Evolutionary conservation across 2,113 vertebrate species (phyloP).

Genomic region (Zosterops lateralis): DNA sequence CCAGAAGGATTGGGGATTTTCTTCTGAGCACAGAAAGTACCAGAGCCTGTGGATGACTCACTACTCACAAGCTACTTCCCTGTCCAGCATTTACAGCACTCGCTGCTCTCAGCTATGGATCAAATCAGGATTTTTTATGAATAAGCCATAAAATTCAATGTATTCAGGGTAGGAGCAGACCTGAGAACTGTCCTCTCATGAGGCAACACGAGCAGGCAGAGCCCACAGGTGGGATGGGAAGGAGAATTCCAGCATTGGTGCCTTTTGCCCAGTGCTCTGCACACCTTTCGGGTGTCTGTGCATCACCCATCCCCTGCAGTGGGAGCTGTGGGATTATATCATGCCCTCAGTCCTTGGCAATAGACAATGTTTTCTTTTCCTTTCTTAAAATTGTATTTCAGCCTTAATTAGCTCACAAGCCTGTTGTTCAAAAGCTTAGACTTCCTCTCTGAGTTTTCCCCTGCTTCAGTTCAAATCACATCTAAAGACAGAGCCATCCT

Average conservation of each 20-base stretch:
- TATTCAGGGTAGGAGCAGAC: background rate
- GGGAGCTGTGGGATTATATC: background rate
- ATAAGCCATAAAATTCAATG: background rate
- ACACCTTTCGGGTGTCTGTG: background rate
- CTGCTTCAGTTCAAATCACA: constrained; percentile 33
- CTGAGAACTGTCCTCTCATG: background rate
- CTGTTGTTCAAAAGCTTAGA: constrained; percentile 12
- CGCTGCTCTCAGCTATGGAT: background rate
- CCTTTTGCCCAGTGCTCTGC: background rate
- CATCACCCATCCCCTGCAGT: background rate
- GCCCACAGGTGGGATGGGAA: background rate
- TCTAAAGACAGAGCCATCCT: constrained; percentile 9
- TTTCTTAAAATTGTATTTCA: constrained; percentile 17
- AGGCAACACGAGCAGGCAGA: background rate
- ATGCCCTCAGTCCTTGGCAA: background rate
- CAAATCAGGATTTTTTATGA: background rate
- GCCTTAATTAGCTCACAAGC: constrained; percentile 22
- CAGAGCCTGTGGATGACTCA: background rate
- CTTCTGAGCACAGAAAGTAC: background rate
- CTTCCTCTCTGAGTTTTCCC: constrained; percentile 24
- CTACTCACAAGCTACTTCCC: background rate
- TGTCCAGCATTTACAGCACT: background rate
- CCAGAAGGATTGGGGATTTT: background rate
- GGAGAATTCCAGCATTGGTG: background rate
- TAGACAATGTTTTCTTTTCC: background rate